Conservation (phyloP, 2,797 vertebrate species). For the Acridotheres tristis region DNA sequence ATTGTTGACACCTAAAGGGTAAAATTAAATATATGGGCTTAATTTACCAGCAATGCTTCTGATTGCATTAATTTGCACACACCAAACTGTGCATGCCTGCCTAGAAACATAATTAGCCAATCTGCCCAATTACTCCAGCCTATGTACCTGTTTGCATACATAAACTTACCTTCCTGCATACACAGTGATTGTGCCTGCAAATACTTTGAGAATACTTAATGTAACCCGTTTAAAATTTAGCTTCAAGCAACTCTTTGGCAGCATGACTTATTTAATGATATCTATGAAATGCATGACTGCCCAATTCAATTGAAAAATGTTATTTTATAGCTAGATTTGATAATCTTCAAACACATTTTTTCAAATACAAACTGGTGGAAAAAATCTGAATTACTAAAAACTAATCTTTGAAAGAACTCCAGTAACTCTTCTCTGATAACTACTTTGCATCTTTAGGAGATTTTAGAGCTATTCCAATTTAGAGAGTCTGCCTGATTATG, state of each 20-base stretch:
- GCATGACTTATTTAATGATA: neutral
- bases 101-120: slow-evolving; percentile 44
- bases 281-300: neutral
- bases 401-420: neutral
- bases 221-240: neutral
- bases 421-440: neutral
- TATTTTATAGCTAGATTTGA: neutral
- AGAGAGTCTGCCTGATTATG: neutral
- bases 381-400: neutral
- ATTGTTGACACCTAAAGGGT: neutral
- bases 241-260: neutral
- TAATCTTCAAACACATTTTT: neutral
- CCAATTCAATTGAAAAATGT: neutral
- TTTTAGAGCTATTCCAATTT: neutral
- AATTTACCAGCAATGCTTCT: slow-evolving; percentile 18
- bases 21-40: slow-evolving; percentile 18
- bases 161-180: slow-evolving; percentile 21
- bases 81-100: neutral
- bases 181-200: slow-evolving; percentile 18
- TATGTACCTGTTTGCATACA: slow-evolving; percentile 65
- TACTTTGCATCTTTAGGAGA: neutral
- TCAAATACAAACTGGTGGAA: neutral
- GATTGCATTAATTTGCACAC: slow-evolving; percentile 41
- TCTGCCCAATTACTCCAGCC: slow-evolving; percentile 41
- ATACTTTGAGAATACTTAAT: neutral